These are phyloP conservation scores for Drosophila gunungcola DNA, from an alignment of 1,140 invertebrate species.

Conservation along the genomic window DNA sequence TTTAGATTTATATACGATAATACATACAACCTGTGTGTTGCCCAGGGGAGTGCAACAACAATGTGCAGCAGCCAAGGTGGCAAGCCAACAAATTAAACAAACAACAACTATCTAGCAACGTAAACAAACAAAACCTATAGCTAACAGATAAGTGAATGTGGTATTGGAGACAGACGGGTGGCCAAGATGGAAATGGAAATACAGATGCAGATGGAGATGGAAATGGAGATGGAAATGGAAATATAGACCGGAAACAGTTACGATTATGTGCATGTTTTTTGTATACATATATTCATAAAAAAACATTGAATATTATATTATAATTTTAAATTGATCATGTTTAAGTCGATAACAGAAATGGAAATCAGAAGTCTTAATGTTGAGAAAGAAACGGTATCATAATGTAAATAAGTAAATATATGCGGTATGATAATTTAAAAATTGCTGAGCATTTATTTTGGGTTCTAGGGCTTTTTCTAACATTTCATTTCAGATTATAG, in stretches of 20 bases:
- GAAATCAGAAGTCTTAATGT: conserved; percentile 39
- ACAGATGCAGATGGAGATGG: not conserved
- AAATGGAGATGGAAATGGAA: not conserved
- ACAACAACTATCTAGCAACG: conserved; percentile 52
- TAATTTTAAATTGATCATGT: conserved; percentile 39
- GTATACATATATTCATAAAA: conserved; percentile 3
- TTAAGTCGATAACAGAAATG: conserved; percentile 27
- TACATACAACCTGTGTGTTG: not conserved
- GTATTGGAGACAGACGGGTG: conserved; percentile 2
- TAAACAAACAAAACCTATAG: conserved; percentile 45
- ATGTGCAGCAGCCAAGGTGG: conserved; percentile 4
- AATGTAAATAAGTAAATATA: conserved; percentile 65
- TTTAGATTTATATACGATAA: not conserved
- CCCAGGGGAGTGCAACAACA: not conserved
- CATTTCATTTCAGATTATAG: too few relatives aligned
- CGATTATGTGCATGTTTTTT: conserved; percentile 19
- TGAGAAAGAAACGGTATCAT: conserved; percentile 40
- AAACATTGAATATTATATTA: conserved; percentile 34
- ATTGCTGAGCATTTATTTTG: not conserved
- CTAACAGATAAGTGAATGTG: conserved; percentile 19
- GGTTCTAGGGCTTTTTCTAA: not conserved
- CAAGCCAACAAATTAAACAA: conserved; percentile 37
- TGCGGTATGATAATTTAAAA: conserved; percentile 51
- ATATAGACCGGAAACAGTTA: conserved; percentile 1
- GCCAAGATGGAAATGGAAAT: not conserved